A percentile compares a stretch with the other conserved stretches of the same genome.
These are phyloP conservation scores for Lysandra coridon DNA, from an alignment of 2,888 invertebrate genomes.

Conservation along the genomic window DNA sequence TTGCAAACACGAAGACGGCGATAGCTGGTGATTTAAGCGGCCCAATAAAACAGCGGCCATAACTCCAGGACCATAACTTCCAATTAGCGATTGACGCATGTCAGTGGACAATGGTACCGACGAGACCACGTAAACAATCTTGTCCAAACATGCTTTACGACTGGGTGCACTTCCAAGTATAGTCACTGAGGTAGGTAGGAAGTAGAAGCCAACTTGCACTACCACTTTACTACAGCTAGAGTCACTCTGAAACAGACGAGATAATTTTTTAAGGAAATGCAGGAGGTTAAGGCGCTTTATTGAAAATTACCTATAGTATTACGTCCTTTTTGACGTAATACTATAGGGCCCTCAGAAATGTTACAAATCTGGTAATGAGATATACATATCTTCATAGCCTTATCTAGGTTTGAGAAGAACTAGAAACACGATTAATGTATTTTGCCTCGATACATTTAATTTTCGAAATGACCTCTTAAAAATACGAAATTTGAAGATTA, in stretches of 20 bases:
- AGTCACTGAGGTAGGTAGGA: neutral
- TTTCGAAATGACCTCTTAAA: no score
- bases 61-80: conserved; percentile 65
- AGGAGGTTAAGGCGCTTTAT: no score
- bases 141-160: conserved; percentile 43
- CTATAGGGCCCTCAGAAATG: no score
- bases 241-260: neutral
- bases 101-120: conserved; percentile 44
- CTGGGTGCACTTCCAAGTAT: conserved; percentile 23
- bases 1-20: conserved; percentile 47
- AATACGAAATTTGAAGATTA: no score
- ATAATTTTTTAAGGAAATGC: neutral
- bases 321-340: no score
- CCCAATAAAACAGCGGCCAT: conserved; percentile 59
- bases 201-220: neutral
- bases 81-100: conserved; percentile 59
- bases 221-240: neutral
- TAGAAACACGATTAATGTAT: no score
- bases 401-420: no score
- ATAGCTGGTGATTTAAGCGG: conserved; percentile 64
- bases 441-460: no score
- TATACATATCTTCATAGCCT: no score
- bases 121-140: conserved; percentile 55
- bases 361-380: no score
- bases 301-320: no score